Base-by-base conservation (phyloP, 2,113 vertebrate genomes). In the Charina bottae region DNA sequence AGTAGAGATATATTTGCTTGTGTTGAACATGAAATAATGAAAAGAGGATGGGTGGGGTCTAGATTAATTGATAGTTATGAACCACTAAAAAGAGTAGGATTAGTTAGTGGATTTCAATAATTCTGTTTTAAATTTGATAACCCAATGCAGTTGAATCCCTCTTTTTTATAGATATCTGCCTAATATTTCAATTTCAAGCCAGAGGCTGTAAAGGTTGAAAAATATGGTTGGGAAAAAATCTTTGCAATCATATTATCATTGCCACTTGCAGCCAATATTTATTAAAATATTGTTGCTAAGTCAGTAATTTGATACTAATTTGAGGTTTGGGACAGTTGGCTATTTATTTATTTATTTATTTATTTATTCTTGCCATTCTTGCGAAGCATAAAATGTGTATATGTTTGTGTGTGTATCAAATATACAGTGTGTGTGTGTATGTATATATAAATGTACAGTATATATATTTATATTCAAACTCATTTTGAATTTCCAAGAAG, bases 251-350 rank as follows among this genome's bases (percentile, higher is more conserved):
- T 60, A 19, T 84, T 28, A 37, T 7, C 49, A 72, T 54, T 55
- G 42, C 37, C 12, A 88, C 88, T 89, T 93, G 83, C 91, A 89
- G 55, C 92, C 95, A 78, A 55, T 85, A n/a, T 85, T 85, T 85
- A 46, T 91, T 93, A 92, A 87, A 94, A 94, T 95, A 94, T 89
- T 64, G 23, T 15, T 78, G 28, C 94, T 96, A n/a, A 89, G 19
- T 3, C 78, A 6, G 54, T 84, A 23, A 56, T 53, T 62, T 37
- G 17, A 62, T 46, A 12, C 21, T 89, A 85, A 2, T 85, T 64
- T 92, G 19, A 87, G 90, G 85, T 87, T 94, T 94, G 90, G 85
- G 92, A 88, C 72, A 89, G 83, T 94, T 59, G 90, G 89, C 92
- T n/a, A n/a, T n/a, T n/a, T n/a, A n/a, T n/a, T n/a, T n/a, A n/a